phyloP scores from a whole-genome alignment of 2,797 vertebrate species.

The Buceros bicornis region DNA sequence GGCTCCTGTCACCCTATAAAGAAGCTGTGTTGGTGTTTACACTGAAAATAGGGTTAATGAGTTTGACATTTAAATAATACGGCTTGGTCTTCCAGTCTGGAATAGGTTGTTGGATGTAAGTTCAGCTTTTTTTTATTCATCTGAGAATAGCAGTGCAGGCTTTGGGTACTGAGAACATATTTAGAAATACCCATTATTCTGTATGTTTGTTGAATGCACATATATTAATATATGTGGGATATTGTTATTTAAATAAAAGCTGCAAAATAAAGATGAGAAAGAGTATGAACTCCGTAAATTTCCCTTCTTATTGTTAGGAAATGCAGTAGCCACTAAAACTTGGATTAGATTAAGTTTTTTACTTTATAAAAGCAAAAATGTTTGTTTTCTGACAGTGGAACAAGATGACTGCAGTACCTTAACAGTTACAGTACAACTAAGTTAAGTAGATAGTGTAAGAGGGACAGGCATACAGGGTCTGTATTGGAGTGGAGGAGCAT shows the following conservation, averaged over 20 bases:
- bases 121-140: background rate
- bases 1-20: background rate
- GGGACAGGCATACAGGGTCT: background rate
- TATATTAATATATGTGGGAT: background rate
- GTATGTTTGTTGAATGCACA: background rate
- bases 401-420: background rate
- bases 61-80: background rate
- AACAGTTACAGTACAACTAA: background rate
- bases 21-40: background rate
- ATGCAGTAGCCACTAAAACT: background rate
- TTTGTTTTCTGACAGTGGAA: background rate
- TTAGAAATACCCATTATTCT: background rate
- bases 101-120: background rate
- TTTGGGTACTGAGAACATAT: background rate
- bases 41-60: background rate
- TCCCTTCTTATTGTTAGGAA: background rate
- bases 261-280: background rate
- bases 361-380: background rate
- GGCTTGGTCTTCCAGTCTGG: background rate
- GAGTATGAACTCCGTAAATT: background rate
- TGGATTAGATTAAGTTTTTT: background rate
- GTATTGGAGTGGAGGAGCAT: background rate
- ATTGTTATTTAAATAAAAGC: background rate
- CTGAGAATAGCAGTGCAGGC: background rate
- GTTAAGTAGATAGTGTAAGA: background rate